Evolutionary conservation across 2,113 vertebrate species (phyloP), one percentile per base, ranked within the genome.

Genomic region (Plotosus lineatus): DNA sequence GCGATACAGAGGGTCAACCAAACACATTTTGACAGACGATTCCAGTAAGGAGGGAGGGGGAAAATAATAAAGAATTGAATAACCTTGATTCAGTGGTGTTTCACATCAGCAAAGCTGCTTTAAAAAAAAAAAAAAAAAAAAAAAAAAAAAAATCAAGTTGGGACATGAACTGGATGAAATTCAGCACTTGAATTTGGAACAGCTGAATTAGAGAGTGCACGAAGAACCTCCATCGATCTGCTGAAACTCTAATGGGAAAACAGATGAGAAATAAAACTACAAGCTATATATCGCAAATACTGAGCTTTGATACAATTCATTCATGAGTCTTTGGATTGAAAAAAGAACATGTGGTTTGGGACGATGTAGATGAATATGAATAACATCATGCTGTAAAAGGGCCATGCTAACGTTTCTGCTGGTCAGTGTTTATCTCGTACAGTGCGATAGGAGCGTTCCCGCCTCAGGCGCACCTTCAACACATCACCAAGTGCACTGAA

Each of bases 1-100:
- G 68, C 65, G 53, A 87, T 79, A 88, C 77, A 82, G 85, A 87
- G 84, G 87, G 84, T 82, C 87, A 88, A 80, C 82, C 83, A 88
- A 91, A 92, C 87, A 85, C 58, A 80, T 84, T 90, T 85, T 87
- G 91, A 92, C 90, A 87, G 81, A 82, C 83, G 74, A 73, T 61
- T 65, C 89, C 40, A 86, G 50, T 78, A 60, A 50, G 75, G 75
- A 68, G 71, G 53, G 78, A 61, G 44, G 46, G 31, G 21, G 33
- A 44, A 46, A 61, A 77, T 85, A 89, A 90, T 90, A 87, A 89
- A 87, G 89, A 88, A 83, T 89, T 79, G 74, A 85, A 86, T 88
- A 90, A 90, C 84, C 89, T 87, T 85, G 46, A 77, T n/a, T 87
- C 87, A 79, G 85, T 85, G 75, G 80, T 85, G 40, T 48, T 60